A percentile compares a stretch with the other conserved stretches of the same genome.
Evolutionary conservation across 1,140 invertebrate genomes (phyloP).

Genomic region (Geopemphigus sp.): DNA sequence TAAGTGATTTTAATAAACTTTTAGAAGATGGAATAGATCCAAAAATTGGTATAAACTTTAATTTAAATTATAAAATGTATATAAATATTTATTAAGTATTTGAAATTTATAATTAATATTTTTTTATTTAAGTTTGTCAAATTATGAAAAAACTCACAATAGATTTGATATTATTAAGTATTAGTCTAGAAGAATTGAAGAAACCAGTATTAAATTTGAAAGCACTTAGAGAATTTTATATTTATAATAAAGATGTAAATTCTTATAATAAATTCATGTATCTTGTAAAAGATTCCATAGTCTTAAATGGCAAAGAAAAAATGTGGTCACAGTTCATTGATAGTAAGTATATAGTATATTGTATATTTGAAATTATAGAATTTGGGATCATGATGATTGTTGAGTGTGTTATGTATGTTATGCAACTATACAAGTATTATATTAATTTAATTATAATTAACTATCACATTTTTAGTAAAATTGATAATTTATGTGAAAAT

Average conservation of each 20-base stretch:
- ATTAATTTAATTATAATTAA: too few relatives aligned
- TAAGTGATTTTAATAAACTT: constrained; percentile 35
- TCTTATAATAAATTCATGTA: constrained; percentile 27
- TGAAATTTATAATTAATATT: background rate
- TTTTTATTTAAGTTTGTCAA: background rate
- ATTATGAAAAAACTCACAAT: background rate
- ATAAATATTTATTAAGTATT: background rate
- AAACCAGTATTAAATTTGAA: constrained; percentile 20
- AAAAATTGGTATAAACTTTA: constrained; percentile 16
- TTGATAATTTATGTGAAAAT: too few relatives aligned
- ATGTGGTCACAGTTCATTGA: constrained; percentile 28
- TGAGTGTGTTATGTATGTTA: background rate
- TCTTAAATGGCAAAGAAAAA: constrained; percentile 17
- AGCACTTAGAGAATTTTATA: constrained; percentile 5
- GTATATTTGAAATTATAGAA: background rate
- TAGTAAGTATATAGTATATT: background rate
- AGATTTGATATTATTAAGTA: background rate
- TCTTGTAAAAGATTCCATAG: constrained; percentile 13
- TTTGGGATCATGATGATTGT: too few relatives aligned
- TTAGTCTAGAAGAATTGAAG: background rate
- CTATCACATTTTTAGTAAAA: too few relatives aligned
- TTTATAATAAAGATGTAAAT: constrained; percentile 17
- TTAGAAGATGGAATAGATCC: constrained; percentile 32
- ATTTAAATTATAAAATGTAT: background rate
- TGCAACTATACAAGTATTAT: background rate